Percentiles rank a stretch among this genome's conserved stretches.
phyloP scores from a whole-genome alignment of 1,140 invertebrate species.

The Chelonus insularis region DNA sequence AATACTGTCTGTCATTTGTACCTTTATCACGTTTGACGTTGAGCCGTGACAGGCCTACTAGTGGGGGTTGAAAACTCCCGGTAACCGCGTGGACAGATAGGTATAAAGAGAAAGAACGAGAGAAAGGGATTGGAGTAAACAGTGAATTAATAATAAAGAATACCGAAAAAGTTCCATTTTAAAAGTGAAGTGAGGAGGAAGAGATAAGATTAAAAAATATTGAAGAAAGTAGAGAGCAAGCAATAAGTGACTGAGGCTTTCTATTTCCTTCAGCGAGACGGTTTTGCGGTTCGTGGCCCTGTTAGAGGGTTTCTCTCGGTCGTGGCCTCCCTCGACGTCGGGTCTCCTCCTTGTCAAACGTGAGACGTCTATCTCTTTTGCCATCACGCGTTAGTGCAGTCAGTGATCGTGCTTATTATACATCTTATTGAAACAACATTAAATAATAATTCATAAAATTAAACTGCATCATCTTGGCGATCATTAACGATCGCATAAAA shows the following conservation, averaged over 20 bases:
- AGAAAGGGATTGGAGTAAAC: not conserved
- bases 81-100: slow-evolving; percentile 13
- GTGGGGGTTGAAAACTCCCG: slow-evolving; percentile 13
- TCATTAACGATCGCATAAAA: not conserved
- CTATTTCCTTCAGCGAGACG: slow-evolving; percentile 25
- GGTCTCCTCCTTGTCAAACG: slow-evolving; percentile 22
- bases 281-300: slow-evolving; percentile 33
- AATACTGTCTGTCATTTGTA: not conserved
- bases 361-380: slow-evolving; percentile 7
- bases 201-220: no score
- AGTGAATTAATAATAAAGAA: not conserved
- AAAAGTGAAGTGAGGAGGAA: not conserved
- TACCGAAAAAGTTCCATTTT: not conserved
- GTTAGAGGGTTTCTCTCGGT: slow-evolving; percentile 36
- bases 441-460: no score
- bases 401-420: not conserved
- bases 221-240: not conserved
- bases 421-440: not conserved
- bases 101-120: not conserved
- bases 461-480: not conserved
- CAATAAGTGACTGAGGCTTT: slow-evolving; percentile 6
- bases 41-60: not conserved
- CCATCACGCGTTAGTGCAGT: not conserved
- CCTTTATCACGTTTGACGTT: slow-evolving; percentile 7
- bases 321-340: slow-evolving; percentile 27